Percentiles rank a stretch among this genome's conserved stretches.
phyloP scores from a whole-genome alignment of 2,797 vertebrate species.

The Anguilla obscura region DNA sequence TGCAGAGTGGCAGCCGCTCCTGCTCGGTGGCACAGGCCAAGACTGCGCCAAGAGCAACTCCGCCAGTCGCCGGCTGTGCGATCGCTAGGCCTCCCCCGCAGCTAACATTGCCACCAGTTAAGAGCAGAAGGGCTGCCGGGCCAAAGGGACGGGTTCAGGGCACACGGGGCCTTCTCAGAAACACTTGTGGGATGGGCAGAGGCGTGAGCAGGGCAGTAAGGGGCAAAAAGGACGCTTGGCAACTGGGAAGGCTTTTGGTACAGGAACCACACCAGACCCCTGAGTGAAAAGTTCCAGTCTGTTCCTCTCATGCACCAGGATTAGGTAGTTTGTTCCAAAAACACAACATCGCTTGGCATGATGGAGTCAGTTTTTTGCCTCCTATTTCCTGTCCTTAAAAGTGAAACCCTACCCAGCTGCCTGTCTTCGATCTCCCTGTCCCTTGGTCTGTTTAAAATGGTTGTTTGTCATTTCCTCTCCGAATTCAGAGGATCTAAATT shows the following conservation, averaged over 20 bases:
- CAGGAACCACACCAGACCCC: constrained; percentile 50
- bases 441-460: constrained; percentile 41
- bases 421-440: background rate
- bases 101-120: constrained; percentile 2
- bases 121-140: background rate
- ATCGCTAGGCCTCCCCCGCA: background rate
- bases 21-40: constrained; percentile 55
- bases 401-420: constrained; percentile 41
- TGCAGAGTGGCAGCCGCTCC: constrained; percentile 72
- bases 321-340: constrained; percentile 45
- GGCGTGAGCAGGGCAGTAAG: background rate
- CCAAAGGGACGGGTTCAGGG: background rate
- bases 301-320: constrained; percentile 34
- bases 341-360: constrained; percentile 45
- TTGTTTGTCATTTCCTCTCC: constrained; percentile 55
- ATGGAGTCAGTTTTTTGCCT: constrained; percentile 40
- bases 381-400: constrained; percentile 52
- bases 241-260: background rate
- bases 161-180: background rate
- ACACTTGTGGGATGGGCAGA: background rate
- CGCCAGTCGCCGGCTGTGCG: background rate
- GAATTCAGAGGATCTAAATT: constrained; percentile 42
- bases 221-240: background rate
- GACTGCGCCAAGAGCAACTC: background rate
- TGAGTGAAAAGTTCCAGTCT: constrained; percentile 39